phyloP scores from a whole-genome alignment of 2,888 invertebrate genomes.

The Eudiplozoon nipponicum region DNA sequence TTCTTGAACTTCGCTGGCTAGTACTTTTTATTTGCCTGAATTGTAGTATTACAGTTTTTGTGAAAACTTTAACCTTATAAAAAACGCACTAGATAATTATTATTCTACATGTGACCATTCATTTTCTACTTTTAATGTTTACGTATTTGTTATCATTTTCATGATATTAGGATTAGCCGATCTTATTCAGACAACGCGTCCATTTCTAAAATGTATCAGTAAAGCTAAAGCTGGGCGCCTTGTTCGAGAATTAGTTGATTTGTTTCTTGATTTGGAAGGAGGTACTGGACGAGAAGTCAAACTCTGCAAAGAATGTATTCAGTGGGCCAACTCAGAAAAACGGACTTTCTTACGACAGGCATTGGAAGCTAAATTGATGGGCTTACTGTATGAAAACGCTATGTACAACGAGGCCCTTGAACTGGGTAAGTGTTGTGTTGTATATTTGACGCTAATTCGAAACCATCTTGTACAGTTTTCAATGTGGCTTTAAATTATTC shows the following conservation, averaged over 20 bases:
- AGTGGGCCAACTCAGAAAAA: constrained; percentile 90
- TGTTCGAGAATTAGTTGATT: constrained; percentile 71
- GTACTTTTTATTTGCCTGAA: no score
- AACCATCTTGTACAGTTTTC: background rate
- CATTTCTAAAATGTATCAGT: constrained; percentile 66
- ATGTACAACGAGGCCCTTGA: constrained; percentile 24
- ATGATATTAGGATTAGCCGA: constrained; percentile 33
- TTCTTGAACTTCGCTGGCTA: no score
- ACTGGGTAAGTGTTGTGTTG: constrained; percentile 23
- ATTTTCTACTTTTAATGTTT: no score
- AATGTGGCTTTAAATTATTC: constrained; percentile 5
- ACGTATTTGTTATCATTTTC: no score
- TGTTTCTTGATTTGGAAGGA: constrained; percentile 79
- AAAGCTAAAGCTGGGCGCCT: constrained; percentile 96
- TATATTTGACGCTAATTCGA: background rate
- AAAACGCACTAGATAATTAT: no score
- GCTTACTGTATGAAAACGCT: constrained; percentile 39
- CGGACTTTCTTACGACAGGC: constrained; percentile 81
- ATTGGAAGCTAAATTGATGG: constrained; percentile 63
- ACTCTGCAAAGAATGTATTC: constrained; percentile 54
- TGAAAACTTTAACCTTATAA: no score
- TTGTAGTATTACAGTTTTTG: no score
- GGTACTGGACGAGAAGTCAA: constrained; percentile 57
- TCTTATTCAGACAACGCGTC: constrained; percentile 66
- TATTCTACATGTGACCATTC: no score